Base-by-base conservation (phyloP, 2,888 invertebrate species). In the Sphaeridia pumilis region DNA sequence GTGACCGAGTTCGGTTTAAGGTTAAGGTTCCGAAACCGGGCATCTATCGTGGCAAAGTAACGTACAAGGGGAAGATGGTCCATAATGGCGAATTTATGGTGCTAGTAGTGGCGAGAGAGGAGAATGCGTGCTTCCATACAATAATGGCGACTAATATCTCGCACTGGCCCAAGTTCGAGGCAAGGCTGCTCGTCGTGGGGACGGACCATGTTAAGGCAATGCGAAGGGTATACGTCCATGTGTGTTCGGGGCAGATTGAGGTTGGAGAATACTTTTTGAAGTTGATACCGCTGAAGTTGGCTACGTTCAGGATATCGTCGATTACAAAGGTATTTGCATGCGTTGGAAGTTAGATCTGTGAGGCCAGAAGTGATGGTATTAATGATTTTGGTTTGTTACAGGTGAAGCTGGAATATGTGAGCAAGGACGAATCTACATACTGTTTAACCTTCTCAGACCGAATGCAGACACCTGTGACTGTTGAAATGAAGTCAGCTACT, bases 81-180 rank as follows among this genome's bases (percentile, higher is more conserved):
- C 85, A 85, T 66, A 88, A 90, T 68, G 92, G 90, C 26, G 86
- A 87, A 70, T 90, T 92, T 67, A 88, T 88, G 72, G 86, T 90
- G 67, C 85, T 93, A 67, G 90, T 90, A 42, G 78, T 92, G 49
- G 87, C 85, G 66, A 82, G 88, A n/a, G 51, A 44, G 36, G 55
- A 55, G 43, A 38, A 41, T 4, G 3, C 14, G 1, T 21, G 24
- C 28, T 20, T 51, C 12, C n/a, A 43, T 10, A 21, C 24, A 4
- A 55, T 55, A 34, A 12, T 49, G 7, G 28, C 22, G 14, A 41
- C 49, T 5, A 22, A 25, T 21, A 52, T 41, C 42, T 47, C 55
- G 12, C 36, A 28, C 12, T 58, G 55, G 55, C 46, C 36, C 12
- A 83, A 85, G 71, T 90, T 87, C 70, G 87, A 87, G 69, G 89